A percentile compares a stretch with the other conserved stretches of the same genome.
These are phyloP conservation scores for Coregonus ussuriensis DNA, from an alignment of 2,797 vertebrate genomes.

Conservation along the genomic window DNA sequence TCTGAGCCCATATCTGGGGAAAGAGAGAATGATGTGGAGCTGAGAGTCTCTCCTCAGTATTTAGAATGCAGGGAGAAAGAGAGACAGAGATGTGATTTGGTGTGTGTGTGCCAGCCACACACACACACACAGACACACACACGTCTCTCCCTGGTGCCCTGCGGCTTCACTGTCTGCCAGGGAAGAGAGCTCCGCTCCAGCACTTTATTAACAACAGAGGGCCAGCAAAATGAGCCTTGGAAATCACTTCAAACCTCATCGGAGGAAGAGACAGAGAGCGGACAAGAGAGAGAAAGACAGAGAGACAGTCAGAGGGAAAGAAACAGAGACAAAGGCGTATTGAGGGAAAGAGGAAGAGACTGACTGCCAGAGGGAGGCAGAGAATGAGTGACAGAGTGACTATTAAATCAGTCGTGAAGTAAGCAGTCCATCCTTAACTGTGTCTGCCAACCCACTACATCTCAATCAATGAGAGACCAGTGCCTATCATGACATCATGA, in stretches of 20 bases:
- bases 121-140: too few species aligned
- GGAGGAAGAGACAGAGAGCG: slow-evolving; percentile 29
- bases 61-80: slow-evolving; percentile 45
- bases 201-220: slow-evolving; percentile 78
- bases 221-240: slow-evolving; percentile 56
- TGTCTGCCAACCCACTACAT: slow-evolving; percentile 7
- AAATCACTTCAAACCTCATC: slow-evolving; percentile 55
- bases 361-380: slow-evolving; percentile 40
- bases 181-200: slow-evolving; percentile 61
- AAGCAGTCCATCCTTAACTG: slow-evolving; percentile 16
- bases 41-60: slow-evolving; percentile 52
- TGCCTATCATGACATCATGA: slow-evolving; percentile 26
- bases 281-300: slow-evolving; percentile 7
- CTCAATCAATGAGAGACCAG: background rate
- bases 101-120: background rate
- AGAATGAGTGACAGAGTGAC: slow-evolving; percentile 42
- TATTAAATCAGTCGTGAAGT: background rate
- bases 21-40: slow-evolving; percentile 28
- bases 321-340: background rate
- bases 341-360: slow-evolving; percentile 16
- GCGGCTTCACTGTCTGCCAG: slow-evolving; percentile 56
- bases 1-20: slow-evolving; percentile 38
- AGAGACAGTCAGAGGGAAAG: too few species aligned
- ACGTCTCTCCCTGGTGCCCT: slow-evolving; percentile 37
- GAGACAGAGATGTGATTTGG: background rate